phyloP scores from a whole-genome alignment of 2,797 vertebrate species.

The Anabas testudineus region DNA sequence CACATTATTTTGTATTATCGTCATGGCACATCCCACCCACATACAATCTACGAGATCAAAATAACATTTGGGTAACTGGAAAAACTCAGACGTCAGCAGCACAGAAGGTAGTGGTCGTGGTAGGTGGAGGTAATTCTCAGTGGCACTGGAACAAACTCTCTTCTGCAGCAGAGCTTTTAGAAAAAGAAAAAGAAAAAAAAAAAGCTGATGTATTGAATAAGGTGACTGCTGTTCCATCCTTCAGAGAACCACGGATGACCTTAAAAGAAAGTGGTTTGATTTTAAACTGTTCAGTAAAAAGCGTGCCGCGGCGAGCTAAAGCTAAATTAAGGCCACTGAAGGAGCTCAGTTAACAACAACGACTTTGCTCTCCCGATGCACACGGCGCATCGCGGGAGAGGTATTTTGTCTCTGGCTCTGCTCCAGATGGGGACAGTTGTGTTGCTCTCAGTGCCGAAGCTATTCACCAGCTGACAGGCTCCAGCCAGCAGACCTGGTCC shows the following conservation, averaged over 20 bases:
- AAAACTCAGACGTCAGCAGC: constrained; percentile 1
- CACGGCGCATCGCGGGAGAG: constrained; percentile 44
- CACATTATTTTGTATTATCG: constrained; percentile 29
- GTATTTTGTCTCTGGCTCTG: constrained; percentile 51
- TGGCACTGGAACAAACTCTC: constrained; percentile 8
- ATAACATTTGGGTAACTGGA: constrained; percentile 13
- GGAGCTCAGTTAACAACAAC: constrained; percentile 35
- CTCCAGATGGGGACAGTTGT: constrained; percentile 58
- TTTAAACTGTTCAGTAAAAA: constrained; percentile 32
- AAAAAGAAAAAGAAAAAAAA: too few species aligned
- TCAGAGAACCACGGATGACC: constrained; percentile 17
- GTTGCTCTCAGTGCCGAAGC: constrained; percentile 33
- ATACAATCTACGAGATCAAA: constrained; percentile 38
- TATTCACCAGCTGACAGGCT: constrained; percentile 46
- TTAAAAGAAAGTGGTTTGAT: constrained; percentile 31
- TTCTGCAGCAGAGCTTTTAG: constrained; percentile 15
- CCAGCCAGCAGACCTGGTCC: constrained; percentile 44
- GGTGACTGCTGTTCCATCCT: constrained; percentile 10
- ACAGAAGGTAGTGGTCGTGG: too few species aligned
- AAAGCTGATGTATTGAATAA: constrained; percentile 15
- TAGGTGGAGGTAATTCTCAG: constrained; percentile 7
- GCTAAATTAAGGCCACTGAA: constrained; percentile 41
- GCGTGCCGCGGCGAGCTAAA: constrained; percentile 12
- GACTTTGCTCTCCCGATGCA: constrained; percentile 31
- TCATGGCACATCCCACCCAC: constrained; percentile 4